phyloP scores from a whole-genome alignment of 2,888 invertebrate genomes.

The Drosophila kuntzei region DNA sequence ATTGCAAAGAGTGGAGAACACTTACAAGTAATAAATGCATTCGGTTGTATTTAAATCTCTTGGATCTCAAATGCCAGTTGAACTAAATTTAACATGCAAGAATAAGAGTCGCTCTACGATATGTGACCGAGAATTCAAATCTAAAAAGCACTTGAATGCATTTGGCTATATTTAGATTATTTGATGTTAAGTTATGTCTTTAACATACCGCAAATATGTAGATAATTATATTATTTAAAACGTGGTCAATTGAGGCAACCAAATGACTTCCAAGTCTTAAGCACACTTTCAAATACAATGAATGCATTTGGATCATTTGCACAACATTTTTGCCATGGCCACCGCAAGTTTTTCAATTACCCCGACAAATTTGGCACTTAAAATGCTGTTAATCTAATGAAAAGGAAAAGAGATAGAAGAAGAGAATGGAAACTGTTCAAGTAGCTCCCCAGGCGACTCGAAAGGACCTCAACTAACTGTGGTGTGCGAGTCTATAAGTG shows the following conservation, averaged over 20 bases:
- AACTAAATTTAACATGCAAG: neutral
- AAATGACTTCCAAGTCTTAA: neutral
- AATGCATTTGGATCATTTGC: slow-evolving; percentile 9
- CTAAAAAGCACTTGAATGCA: neutral
- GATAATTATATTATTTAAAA: neutral
- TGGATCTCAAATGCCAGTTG: too few relatives aligned
- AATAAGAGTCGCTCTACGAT: too few relatives aligned
- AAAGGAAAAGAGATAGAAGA: neutral
- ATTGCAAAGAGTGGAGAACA: neutral
- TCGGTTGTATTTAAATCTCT: neutral
- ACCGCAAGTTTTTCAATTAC: slow-evolving; percentile 58
- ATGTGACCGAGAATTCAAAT: too few relatives aligned
- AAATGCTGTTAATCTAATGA: slow-evolving; percentile 56
- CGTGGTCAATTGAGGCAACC: slow-evolving; percentile 7
- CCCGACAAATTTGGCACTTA: slow-evolving; percentile 55
- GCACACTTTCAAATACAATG: slow-evolving; percentile 2
- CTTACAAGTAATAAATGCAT: neutral
- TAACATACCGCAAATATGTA: neutral
- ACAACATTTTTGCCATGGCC: neutral
- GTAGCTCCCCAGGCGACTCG: slow-evolving; percentile 41
- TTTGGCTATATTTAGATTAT: neutral
- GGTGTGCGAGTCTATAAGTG: slow-evolving; percentile 6
- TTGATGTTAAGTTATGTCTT: neutral
- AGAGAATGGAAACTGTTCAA: slow-evolving; percentile 23
- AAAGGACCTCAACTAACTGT: slow-evolving; percentile 9